A percentile compares a stretch with the other conserved stretches of the same genome.
These are phyloP conservation scores for Euphydryas editha DNA, from an alignment of 2,888 invertebrate species.

Conservation along the genomic window DNA sequence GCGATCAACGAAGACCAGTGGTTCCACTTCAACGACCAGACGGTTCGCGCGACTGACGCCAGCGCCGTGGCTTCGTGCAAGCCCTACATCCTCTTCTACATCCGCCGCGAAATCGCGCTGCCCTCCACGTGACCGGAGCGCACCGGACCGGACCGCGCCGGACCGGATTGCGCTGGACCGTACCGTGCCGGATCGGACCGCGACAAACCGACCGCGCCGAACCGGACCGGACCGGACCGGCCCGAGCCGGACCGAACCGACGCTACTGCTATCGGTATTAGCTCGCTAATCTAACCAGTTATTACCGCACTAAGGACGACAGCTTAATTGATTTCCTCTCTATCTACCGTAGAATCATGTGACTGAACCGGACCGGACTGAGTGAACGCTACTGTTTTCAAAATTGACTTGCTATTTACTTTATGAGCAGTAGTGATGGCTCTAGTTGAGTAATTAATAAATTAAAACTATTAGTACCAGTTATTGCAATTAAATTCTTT, in stretches of 20 bases:
- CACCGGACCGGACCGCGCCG: not conserved
- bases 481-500: too few species aligned
- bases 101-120: constrained; percentile 85
- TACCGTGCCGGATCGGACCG: constrained; percentile 3
- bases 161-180: constrained; percentile 59
- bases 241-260: not conserved
- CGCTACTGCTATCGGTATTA: not conserved
- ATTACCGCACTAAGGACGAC: not conserved
- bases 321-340: not conserved
- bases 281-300: not conserved
- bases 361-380: too few species aligned
- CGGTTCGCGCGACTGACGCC: constrained; percentile 87
- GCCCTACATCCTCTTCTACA: constrained; percentile 94
- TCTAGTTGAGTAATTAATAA: too few species aligned
- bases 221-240: constrained; percentile 39
- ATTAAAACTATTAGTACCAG: too few species aligned
- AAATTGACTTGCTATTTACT: too few species aligned
- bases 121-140: constrained; percentile 55
- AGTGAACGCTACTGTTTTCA: too few species aligned
- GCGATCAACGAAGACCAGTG: constrained; percentile 91
- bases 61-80: constrained; percentile 89
- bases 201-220: too few species aligned
- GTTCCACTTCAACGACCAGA: constrained; percentile 94
- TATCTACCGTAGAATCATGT: too few species aligned
- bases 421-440: too few species aligned